These are phyloP conservation scores for Carpatolechia fugitivella DNA, from an alignment of 2,888 invertebrate genomes.

Conservation along the genomic window DNA sequence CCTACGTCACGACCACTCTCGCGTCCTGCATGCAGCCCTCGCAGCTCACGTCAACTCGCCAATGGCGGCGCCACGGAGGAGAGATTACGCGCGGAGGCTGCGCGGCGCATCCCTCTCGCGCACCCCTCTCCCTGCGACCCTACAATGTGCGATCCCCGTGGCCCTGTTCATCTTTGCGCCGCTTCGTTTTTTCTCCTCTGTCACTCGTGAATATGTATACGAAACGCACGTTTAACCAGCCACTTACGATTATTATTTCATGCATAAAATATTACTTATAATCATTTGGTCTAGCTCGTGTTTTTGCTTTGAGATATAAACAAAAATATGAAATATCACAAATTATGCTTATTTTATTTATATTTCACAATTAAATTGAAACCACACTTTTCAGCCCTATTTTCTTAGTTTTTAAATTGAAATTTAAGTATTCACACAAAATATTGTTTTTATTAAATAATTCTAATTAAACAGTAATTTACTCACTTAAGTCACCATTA, in stretches of 20 bases:
- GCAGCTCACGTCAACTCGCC: conserved; percentile 54
- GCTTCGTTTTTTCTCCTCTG: conserved; percentile 12
- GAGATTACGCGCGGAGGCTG: conserved; percentile 64
- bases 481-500: conserved; percentile 72
- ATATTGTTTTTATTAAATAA: too few species aligned
- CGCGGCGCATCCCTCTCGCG: conserved; percentile 61
- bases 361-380: too few species aligned
- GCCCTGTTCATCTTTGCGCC: conserved; percentile 29
- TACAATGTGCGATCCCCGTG: conserved; percentile 34
- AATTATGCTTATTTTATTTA: too few species aligned
- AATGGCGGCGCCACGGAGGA: conserved; percentile 67
- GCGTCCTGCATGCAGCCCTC: conserved; percentile 55
- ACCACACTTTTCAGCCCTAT: too few species aligned
- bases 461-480: conserved; percentile 19
- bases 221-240: background rate
- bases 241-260: background rate
- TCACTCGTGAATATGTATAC: background rate
- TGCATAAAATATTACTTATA: background rate
- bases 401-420: too few species aligned
- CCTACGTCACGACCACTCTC: conserved; percentile 44
- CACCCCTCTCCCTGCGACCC: conserved; percentile 60
- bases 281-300: background rate
- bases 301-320: too few species aligned
- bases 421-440: too few species aligned
- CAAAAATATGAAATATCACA: too few species aligned